Evolutionary conservation across 2,113 vertebrate genomes (phyloP), one percentile per base, ranked within the genome.

Genomic region (Nycticryphes semicollaris): DNA sequence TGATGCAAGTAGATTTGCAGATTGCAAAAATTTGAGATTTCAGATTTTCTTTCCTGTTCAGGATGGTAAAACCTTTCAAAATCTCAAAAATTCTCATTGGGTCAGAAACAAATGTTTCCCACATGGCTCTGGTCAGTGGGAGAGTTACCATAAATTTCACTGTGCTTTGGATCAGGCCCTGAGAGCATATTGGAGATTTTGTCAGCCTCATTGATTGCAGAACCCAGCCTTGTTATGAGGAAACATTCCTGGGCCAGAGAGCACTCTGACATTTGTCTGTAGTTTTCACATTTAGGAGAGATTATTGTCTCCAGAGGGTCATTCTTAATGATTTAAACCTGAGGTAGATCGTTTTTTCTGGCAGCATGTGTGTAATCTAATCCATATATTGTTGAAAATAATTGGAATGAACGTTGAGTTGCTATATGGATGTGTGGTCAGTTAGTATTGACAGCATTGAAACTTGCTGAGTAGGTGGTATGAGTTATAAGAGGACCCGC

Each of bases 301-400:
- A 96, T 93, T 94, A 93, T 83, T 81, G 92, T 95, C 91, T 97
- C 85, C 47, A 91, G 96, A 95, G 93, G 64, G 96, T 95, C 93
- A 94, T 95, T 97, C 76, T 90, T 91, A 96, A 97, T 93, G 81
- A 94, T 81, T 95, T 93, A 92, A 97, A 97, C 92, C 93, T 96
- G 96, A 97, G 95, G 92, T 96, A 92, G 87, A 91, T 95, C 0
- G 7, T 94, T 93, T 94, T 97, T 94, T 79, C 92, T 93, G 91
- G 89, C 81, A 95, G 43, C 0, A 3, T 17, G 47, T 90, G 72
- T 78, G 92, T 96, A 98, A 97, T 80, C 69, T 63, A 96, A 97
- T 94, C 94, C 77, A 78, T 96, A 94, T 66, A 94, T 97, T 96
- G 80, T 93, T 96, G 81, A 94, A 80, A 94, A 93, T 96, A 88